phyloP scores from a whole-genome alignment of 2,888 invertebrate genomes.

The Melieria crassipennis region DNA sequence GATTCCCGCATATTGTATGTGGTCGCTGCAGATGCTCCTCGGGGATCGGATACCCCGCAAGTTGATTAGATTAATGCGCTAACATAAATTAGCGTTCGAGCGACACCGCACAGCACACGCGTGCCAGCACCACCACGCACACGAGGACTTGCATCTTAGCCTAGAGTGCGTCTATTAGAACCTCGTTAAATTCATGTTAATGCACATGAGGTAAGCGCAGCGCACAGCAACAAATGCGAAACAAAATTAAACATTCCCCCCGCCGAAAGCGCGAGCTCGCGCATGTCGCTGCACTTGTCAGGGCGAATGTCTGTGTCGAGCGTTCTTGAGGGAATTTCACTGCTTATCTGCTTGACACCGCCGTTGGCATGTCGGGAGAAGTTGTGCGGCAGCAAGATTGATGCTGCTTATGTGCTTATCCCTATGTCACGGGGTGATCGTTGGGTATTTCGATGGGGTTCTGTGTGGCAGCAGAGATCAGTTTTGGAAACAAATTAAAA shows the following conservation, averaged over 20 bases:
- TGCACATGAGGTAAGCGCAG: slow-evolving; percentile 45
- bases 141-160: slow-evolving; percentile 14
- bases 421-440: slow-evolving; percentile 43
- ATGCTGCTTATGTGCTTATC: slow-evolving; percentile 43
- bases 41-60: background rate
- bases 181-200: slow-evolving; percentile 61
- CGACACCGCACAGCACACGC: slow-evolving; percentile 43
- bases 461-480: slow-evolving; percentile 42
- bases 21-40: slow-evolving; percentile 17
- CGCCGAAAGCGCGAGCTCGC: slow-evolving; percentile 26
- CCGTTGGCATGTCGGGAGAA: slow-evolving; percentile 17
- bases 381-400: slow-evolving; percentile 42
- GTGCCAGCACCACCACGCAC: slow-evolving; percentile 4
- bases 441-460: slow-evolving; percentile 32
- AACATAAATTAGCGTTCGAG: slow-evolving; percentile 56
- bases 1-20: background rate
- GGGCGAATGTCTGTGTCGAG: slow-evolving; percentile 48
- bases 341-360: slow-evolving; percentile 15
- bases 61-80: slow-evolving; percentile 47
- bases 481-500: slow-evolving; percentile 46
- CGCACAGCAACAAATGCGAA: slow-evolving; percentile 5
- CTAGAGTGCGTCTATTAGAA: slow-evolving; percentile 55
- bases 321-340: slow-evolving; percentile 30
- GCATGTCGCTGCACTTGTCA: slow-evolving; percentile 53
- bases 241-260: no score